Evolutionary conservation across 2,113 vertebrate species (phyloP).

Genomic region (Isichthys henryi): DNA sequence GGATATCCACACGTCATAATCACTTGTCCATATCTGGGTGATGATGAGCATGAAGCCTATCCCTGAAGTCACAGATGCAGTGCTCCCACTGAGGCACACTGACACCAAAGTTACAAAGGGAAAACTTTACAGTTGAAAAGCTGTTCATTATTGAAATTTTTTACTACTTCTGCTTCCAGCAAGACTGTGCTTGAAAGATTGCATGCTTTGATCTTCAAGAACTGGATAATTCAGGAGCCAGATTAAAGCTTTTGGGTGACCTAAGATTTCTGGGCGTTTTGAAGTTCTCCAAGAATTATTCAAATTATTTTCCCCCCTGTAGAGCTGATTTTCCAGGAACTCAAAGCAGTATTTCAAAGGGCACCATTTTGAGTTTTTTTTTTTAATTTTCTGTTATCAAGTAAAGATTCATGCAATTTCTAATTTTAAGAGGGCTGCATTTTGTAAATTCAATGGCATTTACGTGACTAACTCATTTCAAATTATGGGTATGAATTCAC

Average conservation of each 20-base stretch:
- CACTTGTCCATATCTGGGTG: background rate
- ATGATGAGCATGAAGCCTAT: background rate
- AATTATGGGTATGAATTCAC: background rate
- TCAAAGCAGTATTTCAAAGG: background rate
- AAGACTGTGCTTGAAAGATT: background rate
- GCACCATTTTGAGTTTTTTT: background rate
- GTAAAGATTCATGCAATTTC: background rate
- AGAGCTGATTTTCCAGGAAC: background rate
- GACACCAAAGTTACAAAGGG: background rate
- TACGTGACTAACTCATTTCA: background rate
- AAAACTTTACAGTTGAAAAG: background rate
- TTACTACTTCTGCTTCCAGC: background rate
- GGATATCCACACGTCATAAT: background rate
- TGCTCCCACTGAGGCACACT: background rate
- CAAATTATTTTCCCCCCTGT: background rate
- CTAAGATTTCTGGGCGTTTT: background rate
- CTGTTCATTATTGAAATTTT: background rate
- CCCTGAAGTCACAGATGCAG: background rate
- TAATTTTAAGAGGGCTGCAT: background rate
- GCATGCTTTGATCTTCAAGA: background rate
- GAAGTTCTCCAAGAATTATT: background rate
- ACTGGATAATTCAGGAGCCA: background rate
- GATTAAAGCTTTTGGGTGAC: background rate
- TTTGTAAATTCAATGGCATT: background rate
- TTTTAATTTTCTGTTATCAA: background rate